Conservation (phyloP, 2,888 invertebrate genomes). For the Autographa gamma region DNA sequence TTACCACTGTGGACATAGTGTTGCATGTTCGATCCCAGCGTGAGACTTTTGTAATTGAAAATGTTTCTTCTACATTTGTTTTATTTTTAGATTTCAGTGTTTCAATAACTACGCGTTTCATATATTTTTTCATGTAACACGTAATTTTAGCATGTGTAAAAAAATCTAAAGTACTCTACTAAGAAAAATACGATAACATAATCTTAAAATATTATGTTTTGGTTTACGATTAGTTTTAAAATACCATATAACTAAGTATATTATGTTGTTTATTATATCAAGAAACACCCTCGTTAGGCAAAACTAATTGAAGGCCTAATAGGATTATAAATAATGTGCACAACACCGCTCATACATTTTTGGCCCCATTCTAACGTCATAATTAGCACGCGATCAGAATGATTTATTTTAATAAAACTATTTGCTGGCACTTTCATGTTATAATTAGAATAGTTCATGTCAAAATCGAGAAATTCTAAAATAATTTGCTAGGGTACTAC, state of each 20-base stretch:
- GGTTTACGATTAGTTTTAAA: neutral
- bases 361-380: neutral
- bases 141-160: too few relatives aligned
- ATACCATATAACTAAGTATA: neutral
- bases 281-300: neutral
- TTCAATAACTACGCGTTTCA: too few relatives aligned
- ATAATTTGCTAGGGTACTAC: neutral
- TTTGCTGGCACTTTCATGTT: neutral
- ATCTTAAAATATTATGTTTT: neutral
- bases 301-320: slow-evolving; percentile 1
- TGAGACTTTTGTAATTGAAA: too few relatives aligned
- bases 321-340: slow-evolving; percentile 9
- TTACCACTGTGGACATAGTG: too few relatives aligned
- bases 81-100: too few relatives aligned
- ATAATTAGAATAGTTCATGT: neutral
- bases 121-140: too few relatives aligned
- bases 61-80: too few relatives aligned
- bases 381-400: slow-evolving; percentile 5
- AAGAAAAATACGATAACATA: neutral
- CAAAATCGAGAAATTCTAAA: neutral
- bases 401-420: slow-evolving; percentile 8
- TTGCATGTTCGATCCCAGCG: too few relatives aligned
- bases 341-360: neutral
- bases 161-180: too few relatives aligned
- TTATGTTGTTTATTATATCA: neutral